Conservation (phyloP, 92 coral and sea anemone genomes). For the Virgularia gustaviana region DNA sequence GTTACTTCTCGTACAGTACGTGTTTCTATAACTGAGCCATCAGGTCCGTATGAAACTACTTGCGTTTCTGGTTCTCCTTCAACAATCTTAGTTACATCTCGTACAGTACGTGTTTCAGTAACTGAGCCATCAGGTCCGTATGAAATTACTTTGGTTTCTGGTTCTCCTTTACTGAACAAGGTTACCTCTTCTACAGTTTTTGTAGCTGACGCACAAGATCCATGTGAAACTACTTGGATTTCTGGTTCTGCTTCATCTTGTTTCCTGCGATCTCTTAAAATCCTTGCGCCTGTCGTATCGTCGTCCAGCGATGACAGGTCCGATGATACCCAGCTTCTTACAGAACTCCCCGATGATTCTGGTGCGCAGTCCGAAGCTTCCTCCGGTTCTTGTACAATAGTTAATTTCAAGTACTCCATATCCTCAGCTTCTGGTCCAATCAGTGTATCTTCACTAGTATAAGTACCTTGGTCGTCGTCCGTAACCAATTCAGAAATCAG, state of each 20-base stretch:
- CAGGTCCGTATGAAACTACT: too few species aligned
- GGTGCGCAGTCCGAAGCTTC: conserved; percentile 16
- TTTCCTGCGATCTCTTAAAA: neutral
- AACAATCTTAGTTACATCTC: too few species aligned
- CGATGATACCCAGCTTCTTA: conserved; percentile 34
- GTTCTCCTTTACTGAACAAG: neutral
- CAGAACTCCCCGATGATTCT: conserved; percentile 19
- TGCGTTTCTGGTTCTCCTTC: too few species aligned
- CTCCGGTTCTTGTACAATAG: neutral
- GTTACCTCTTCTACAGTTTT: conserved; percentile 3
- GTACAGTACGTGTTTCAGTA: too few species aligned
- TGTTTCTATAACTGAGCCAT: too few species aligned
- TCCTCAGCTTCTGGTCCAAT: neutral
- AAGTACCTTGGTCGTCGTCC: too few species aligned
- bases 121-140: too few species aligned
- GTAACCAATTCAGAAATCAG: too few species aligned
- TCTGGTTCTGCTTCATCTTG: neutral
- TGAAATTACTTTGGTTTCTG: too few species aligned
- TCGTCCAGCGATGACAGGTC: conserved; percentile 31
- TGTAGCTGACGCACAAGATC: neutral
- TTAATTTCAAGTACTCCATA: neutral
- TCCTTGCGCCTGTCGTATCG: conserved; percentile 14
- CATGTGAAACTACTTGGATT: neutral
- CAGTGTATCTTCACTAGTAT: too few species aligned
- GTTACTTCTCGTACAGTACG: too few species aligned